Conservation (phyloP, 2,888 invertebrate species). For the Eudasyphora cyanicolor region DNA sequence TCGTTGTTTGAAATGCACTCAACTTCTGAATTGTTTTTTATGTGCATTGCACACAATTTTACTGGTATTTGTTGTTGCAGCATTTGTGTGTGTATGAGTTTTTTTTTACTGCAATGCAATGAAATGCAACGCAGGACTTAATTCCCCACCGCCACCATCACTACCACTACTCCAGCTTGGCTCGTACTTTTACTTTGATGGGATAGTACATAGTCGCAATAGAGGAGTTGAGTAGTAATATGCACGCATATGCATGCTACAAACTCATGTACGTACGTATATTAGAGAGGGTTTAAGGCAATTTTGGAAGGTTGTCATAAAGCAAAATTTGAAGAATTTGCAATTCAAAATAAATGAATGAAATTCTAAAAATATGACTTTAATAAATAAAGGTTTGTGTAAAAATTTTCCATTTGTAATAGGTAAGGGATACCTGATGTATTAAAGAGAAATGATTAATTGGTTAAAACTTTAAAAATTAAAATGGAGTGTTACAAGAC, state of each 20-base stretch:
- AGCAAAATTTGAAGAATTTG: no score
- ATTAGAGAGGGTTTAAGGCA: neutral
- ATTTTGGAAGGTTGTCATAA: no score
- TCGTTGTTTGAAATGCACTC: slow-evolving; percentile 80
- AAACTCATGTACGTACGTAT: neutral
- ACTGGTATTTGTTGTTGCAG: slow-evolving; percentile 65
- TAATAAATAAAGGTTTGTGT: no score
- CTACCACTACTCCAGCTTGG: slow-evolving; percentile 17
- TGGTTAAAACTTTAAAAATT: no score
- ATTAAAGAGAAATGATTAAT: no score
- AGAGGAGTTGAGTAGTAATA: slow-evolving; percentile 41
- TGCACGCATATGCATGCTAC: slow-evolving; percentile 56
- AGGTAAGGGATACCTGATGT: no score
- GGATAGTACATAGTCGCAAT: slow-evolving; percentile 34
- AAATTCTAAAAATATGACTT: no score
- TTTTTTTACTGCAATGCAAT: no score
- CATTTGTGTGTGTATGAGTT: slow-evolving; percentile 3
- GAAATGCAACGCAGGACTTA: neutral
- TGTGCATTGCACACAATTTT: slow-evolving; percentile 62
- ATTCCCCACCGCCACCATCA: no score
- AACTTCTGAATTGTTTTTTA: slow-evolving; percentile 79
- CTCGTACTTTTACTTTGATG: slow-evolving; percentile 20
- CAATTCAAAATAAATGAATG: no score
- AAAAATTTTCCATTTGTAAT: no score
- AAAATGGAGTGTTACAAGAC: no score